These are phyloP conservation scores for Dendrolimus kikuchii DNA, from an alignment of 1,140 invertebrate species.

Conservation along the genomic window DNA sequence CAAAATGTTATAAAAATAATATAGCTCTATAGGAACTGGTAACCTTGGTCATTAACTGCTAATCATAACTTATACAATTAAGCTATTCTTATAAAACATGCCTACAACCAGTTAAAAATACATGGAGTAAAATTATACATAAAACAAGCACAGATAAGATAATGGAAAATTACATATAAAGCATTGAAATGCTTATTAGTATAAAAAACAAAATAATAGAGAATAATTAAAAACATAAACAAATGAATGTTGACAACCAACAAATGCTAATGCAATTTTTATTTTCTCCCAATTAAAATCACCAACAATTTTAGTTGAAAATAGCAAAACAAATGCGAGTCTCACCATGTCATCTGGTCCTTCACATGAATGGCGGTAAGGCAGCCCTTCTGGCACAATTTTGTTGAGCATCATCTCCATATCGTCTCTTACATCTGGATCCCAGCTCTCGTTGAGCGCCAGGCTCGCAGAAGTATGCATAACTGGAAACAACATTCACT, in stretches of 20 bases:
- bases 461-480: slow-evolving; percentile 97
- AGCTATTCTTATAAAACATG: too few relatives aligned
- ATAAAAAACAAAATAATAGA: not conserved
- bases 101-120: too few relatives aligned
- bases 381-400: slow-evolving; percentile 96
- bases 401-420: slow-evolving; percentile 99
- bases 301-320: not conserved
- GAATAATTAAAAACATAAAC: slow-evolving; percentile 6
- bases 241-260: slow-evolving; percentile 7
- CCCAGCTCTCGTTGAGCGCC: slow-evolving; percentile 98
- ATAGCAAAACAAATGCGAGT: slow-evolving; percentile 11
- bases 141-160: too few relatives aligned
- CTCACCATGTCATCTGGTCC: slow-evolving; percentile 98
- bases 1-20: too few relatives aligned
- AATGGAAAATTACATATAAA: too few relatives aligned
- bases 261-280: not conserved
- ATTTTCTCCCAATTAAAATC: slow-evolving; percentile 1
- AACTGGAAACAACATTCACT: slow-evolving; percentile 79
- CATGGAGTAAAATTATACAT: too few relatives aligned
- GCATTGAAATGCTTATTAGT: too few relatives aligned
- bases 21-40: too few relatives aligned
- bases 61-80: too few relatives aligned
- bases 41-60: too few relatives aligned
- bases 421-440: slow-evolving; percentile 96
- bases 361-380: slow-evolving; percentile 96